Conservation (phyloP, 37 sponge, comb jelly and placozoan species). For the Theonella swinhoei region DNA sequence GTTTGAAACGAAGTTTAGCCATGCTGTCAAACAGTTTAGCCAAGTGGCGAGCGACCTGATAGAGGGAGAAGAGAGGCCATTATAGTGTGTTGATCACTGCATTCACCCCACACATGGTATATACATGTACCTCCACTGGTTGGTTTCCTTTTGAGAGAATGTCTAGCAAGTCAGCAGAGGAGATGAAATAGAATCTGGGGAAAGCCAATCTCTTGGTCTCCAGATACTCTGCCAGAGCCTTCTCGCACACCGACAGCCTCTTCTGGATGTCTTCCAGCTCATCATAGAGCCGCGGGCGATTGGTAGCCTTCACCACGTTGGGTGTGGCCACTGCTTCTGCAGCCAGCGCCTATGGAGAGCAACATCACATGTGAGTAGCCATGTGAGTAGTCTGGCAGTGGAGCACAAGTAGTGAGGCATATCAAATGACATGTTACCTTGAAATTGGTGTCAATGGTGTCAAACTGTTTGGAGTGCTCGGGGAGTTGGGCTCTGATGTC, state of each 20-base stretch:
- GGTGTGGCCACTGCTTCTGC: constrained; percentile 84
- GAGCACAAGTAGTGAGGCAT: background rate
- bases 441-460: constrained; percentile 94
- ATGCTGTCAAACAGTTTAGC: constrained; percentile 99
- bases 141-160: constrained; percentile 98
- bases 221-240: constrained; percentile 98
- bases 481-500: constrained; percentile 97
- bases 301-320: constrained; percentile 95
- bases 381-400: background rate
- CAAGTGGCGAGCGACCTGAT: constrained; percentile 87
- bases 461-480: constrained; percentile 95
- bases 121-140: constrained; percentile 63
- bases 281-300: constrained; percentile 82
- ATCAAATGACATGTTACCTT: constrained; percentile 71
- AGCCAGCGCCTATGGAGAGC: constrained; percentile 33
- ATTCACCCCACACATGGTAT: too few relatives aligned
- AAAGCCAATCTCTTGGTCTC: constrained; percentile 99
- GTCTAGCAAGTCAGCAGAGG: constrained; percentile 96
- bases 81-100: background rate
- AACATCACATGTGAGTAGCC: background rate
- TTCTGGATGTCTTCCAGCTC: constrained; percentile 93
- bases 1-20: constrained; percentile 89
- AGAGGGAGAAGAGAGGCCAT: background rate
- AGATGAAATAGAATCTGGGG: constrained; percentile 99
- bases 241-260: constrained; percentile 94